A percentile compares a stretch with the other conserved stretches of the same genome.
Evolutionary conservation across 2,888 invertebrate genomes (phyloP).

Genomic region (Notodonta dromedarius): DNA sequence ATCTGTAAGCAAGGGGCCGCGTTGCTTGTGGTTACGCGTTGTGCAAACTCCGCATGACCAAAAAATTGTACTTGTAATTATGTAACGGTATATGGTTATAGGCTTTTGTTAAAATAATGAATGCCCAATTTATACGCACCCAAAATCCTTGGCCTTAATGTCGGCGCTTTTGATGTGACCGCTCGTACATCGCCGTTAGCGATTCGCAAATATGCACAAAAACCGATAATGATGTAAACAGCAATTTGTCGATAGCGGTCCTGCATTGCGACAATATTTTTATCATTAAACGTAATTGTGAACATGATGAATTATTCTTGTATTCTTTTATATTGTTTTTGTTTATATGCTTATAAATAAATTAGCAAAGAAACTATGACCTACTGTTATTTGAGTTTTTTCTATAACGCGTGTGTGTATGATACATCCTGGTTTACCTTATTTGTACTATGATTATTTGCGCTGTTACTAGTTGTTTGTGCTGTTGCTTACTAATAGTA

Average conservation of each 20-base stretch:
- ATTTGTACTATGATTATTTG: neutral
- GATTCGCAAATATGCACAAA: slow-evolving; percentile 66
- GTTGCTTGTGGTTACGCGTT: slow-evolving; percentile 34
- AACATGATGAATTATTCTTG: slow-evolving; percentile 40
- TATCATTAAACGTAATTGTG: slow-evolving; percentile 43
- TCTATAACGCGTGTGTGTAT: neutral
- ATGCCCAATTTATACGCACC: slow-evolving; percentile 67
- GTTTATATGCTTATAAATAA: slow-evolving; percentile 2
- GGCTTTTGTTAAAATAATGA: slow-evolving; percentile 74
- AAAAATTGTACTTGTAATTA: slow-evolving; percentile 61
- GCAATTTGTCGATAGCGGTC: slow-evolving; percentile 43
- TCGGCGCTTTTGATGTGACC: slow-evolving; percentile 68
- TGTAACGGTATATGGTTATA: slow-evolving; percentile 66
- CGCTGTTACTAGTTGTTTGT: no score
- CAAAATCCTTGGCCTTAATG: slow-evolving; percentile 74
- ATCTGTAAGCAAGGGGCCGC: neutral
- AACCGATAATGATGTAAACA: slow-evolving; percentile 62
- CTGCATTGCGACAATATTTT: slow-evolving; percentile 42
- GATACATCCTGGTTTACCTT: slow-evolving; percentile 4
- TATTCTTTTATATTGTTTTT: slow-evolving; percentile 31
- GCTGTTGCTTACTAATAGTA: neutral
- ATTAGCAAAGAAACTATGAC: slow-evolving; percentile 3
- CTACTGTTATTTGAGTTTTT: neutral
- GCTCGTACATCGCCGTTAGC: slow-evolving; percentile 62
- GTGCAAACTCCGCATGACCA: slow-evolving; percentile 55